Evolutionary conservation across 2,888 invertebrate genomes (phyloP), one percentile per base, ranked within the genome.

Genomic region (Leptura quadrifasciata): DNA sequence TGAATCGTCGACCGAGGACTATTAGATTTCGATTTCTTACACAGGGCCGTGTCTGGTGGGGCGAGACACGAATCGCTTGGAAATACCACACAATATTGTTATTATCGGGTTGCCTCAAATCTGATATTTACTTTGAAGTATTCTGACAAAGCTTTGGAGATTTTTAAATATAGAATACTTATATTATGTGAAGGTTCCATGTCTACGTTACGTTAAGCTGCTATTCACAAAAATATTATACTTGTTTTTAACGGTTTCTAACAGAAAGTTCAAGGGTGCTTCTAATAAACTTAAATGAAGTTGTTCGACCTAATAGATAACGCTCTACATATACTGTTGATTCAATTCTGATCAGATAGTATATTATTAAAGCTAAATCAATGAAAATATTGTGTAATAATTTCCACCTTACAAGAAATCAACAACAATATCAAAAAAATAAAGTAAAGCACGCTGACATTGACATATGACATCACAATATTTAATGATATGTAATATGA

Each of bases 1-100:
- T 47, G 39, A 21, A 31, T 57, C 57, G 20, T 21, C 57, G 61
- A 31, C 17, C 31, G 9, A 35, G 27, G 61, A 47, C 60, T 20
- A 24, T 60, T 60, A n/a, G 20, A 61, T 15, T 61, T 61, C 61
- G 31, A 61, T 61, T 61, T 57, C 12, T 5, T 57, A 12, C 21
- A 21, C 57, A 57, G 67, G 27, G 10, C 52, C 54, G 55, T 52
- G 54, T 24, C 54, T 52, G 17, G 2, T 12, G 31, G 5, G 15
- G 31, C 55, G 17, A 67, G n/a, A n/a, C 27, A 54, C 52, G 67
- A 24, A 52, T 20, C 15, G n/a, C 6, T 20, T 31, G 39, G 18
- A 31, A 63, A 31, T 20, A 17, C 31, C 27, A 60, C 60, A 60
- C n/a, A 60, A 31, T 15, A 27, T 21, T n/a, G n/a, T 27, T 27